These are phyloP conservation scores for Torymus auratus DNA, from an alignment of 2,888 invertebrate genomes.

Conservation along the genomic window DNA sequence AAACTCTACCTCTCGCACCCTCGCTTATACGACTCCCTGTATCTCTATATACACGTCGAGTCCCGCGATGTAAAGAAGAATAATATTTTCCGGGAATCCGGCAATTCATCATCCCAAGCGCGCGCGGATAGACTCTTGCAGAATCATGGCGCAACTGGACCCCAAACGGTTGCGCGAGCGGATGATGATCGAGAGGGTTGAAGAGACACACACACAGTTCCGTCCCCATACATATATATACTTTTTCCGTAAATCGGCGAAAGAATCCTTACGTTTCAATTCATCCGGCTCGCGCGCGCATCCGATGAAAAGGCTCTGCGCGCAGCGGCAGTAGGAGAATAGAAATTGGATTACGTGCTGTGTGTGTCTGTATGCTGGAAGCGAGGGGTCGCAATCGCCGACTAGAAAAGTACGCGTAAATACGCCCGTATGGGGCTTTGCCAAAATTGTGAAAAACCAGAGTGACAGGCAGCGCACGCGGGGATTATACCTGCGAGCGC, in stretches of 20 bases:
- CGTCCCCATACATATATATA: background rate
- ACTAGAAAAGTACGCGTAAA: constrained; percentile 73
- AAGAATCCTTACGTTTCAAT: constrained; percentile 53
- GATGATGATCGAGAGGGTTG: constrained; percentile 49
- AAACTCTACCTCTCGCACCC: background rate
- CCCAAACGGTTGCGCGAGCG: no score
- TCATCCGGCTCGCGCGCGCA: constrained; percentile 4
- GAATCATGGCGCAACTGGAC: constrained; percentile 46
- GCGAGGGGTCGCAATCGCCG: constrained; percentile 64
- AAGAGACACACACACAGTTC: background rate
- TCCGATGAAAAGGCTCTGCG: constrained; percentile 40
- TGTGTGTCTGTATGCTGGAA: constrained; percentile 61
- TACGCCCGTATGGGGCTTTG: constrained; percentile 73
- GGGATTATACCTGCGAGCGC: constrained; percentile 43
- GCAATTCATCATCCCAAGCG: constrained; percentile 51
- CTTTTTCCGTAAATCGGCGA: constrained; percentile 39
- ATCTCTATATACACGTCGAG: no score
- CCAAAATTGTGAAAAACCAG: constrained; percentile 66
- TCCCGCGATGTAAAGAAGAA: constrained; percentile 15
- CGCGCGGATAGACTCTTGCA: constrained; percentile 9
- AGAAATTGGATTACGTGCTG: constrained; percentile 71
- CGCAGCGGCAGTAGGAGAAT: constrained; percentile 51
- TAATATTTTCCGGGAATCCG: constrained; percentile 50
- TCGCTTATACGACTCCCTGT: background rate
- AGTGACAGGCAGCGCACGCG: constrained; percentile 62